A percentile compares a stretch with the other conserved stretches of the same genome.
These are phyloP conservation scores for Orthonychiurus folsomi DNA, from an alignment of 2,888 invertebrate genomes.

Conservation along the genomic window DNA sequence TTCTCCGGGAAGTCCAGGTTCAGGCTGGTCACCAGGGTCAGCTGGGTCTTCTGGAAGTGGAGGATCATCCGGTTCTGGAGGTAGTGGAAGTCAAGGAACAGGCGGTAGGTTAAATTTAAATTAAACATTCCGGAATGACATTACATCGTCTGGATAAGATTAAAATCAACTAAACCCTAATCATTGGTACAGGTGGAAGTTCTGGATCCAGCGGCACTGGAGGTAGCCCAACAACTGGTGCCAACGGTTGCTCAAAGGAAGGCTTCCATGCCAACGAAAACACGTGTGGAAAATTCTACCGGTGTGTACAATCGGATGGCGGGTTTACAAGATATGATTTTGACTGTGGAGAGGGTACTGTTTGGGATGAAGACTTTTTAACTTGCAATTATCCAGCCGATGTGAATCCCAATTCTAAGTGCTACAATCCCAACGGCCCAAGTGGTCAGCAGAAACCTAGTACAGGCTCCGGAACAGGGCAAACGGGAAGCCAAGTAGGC, in stretches of 20 bases:
- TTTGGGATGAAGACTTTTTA: conserved; percentile 23
- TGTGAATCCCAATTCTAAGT: conserved; percentile 26
- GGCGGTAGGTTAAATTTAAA: too few species aligned
- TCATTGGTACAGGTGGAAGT: background rate
- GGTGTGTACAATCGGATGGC: conserved; percentile 22
- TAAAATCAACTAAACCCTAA: too few species aligned
- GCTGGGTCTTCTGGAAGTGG: background rate
- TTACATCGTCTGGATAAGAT: too few species aligned
- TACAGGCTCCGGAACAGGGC: background rate
- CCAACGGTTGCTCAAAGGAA: conserved; percentile 9
- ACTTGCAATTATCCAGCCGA: conserved; percentile 25
- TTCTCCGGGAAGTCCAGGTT: background rate
- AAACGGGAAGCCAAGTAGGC: background rate
- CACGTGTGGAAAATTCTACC: conserved; percentile 21
- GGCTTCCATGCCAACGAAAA: conserved; percentile 20
- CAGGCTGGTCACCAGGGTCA: background rate
- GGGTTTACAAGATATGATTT: conserved; percentile 23
- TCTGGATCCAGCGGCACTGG: background rate
- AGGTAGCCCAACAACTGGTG: background rate
- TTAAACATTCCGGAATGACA: too few species aligned
- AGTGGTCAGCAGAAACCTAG: background rate
- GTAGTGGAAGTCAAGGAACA: too few species aligned
- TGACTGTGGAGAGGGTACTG: conserved; percentile 29
- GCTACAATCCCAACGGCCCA: conserved; percentile 13
- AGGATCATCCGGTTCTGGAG: too few species aligned